Evolutionary conservation across 1,140 invertebrate genomes (phyloP).

Genomic region (Apis cerana): DNA sequence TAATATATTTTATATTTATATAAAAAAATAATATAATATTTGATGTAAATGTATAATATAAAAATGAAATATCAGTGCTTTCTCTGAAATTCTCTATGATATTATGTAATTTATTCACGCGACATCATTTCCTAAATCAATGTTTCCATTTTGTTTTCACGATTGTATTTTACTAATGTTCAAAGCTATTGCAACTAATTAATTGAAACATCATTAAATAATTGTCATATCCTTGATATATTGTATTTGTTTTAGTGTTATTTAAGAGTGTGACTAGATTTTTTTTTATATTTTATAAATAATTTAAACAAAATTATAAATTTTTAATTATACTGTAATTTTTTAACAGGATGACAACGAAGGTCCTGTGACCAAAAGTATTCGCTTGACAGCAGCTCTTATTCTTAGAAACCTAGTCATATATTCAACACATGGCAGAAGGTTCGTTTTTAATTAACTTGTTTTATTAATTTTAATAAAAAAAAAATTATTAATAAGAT

Average conservation of each 20-base stretch:
- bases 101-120: not conserved
- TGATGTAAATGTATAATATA: not conserved
- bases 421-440: constrained; percentile 94
- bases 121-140: not conserved
- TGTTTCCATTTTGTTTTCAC: constrained; percentile 25
- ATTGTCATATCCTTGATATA: constrained; percentile 5
- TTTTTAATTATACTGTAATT: constrained; percentile 50
- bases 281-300: constrained; percentile 43
- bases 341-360: constrained; percentile 95
- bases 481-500: not conserved
- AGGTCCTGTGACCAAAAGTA: constrained; percentile 99
- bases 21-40: not conserved
- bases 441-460: constrained; percentile 77
- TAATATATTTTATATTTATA: not conserved
- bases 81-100: not conserved
- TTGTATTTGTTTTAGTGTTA: constrained; percentile 24
- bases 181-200: constrained; percentile 36
- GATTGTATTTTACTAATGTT: constrained; percentile 36
- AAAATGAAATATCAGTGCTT: not conserved
- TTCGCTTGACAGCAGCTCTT: constrained; percentile 96
- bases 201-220: constrained; percentile 34
- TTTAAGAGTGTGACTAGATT: constrained; percentile 24
- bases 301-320: not conserved
- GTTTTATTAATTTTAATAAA: not conserved
- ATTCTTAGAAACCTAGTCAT: constrained; percentile 98